A percentile compares a stretch with the other conserved stretches of the same genome.
Evolutionary conservation across 2,797 vertebrate genomes (phyloP).

Genomic region (Coregonus ussuriensis): DNA sequence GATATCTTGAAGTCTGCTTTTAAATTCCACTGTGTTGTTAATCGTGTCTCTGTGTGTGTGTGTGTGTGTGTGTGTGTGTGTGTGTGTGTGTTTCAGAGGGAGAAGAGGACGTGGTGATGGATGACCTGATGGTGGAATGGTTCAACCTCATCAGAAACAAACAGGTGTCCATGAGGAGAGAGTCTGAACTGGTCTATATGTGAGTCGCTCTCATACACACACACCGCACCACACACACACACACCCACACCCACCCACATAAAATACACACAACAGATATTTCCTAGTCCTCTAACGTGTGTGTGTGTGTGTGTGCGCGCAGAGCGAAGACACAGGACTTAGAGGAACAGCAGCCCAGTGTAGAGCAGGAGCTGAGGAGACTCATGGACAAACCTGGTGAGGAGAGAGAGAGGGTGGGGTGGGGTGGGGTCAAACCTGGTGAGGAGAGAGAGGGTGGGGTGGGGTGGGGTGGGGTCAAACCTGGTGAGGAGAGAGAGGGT

Average conservation of each 20-base stretch:
- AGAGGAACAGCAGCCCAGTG: constrained; percentile 84
- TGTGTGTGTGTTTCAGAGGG: constrained; percentile 75
- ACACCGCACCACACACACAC: constrained; percentile 15
- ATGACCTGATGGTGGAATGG: constrained; percentile 92
- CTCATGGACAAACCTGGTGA: constrained; percentile 85
- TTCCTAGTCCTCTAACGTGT: constrained; percentile 19
- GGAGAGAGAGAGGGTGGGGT: neutral
- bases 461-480: neutral
- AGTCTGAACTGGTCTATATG: constrained; percentile 95
- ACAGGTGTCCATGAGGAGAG: constrained; percentile 87
- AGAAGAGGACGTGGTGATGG: constrained; percentile 79
- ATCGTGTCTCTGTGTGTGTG: constrained; percentile 3
- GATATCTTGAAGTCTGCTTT: neutral
- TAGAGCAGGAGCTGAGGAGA: constrained; percentile 81
- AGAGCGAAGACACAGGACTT: constrained; percentile 86
- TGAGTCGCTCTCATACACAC: constrained; percentile 66
- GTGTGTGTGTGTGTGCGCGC: constrained; percentile 18
- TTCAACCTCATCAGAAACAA: constrained; percentile 94
- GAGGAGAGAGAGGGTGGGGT: constrained; percentile 62
- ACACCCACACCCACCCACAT: constrained; percentile 1
- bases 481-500: neutral
- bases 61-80: constrained; percentile 13
- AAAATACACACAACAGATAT: neutral
- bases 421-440: no score
- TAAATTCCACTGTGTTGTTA: neutral